Conservation (phyloP, 2,797 vertebrate species). For the Cryptoblepharus egeriae region DNA sequence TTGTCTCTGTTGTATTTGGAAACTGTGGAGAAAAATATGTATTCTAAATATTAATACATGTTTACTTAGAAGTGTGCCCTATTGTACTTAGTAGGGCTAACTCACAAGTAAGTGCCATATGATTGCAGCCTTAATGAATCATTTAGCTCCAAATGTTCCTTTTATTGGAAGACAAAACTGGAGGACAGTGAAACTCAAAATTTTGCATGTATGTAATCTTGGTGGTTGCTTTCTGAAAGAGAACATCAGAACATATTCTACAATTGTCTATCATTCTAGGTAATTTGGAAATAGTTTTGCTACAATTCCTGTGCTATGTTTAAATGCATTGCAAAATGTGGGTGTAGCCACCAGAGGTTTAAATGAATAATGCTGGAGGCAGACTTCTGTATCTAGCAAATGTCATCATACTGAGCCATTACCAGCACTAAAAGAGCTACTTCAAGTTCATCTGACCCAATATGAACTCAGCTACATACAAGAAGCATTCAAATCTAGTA, state of each 20-base stretch:
- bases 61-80: no score
- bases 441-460: constrained; percentile 3
- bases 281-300: background rate
- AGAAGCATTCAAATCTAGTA: constrained; percentile 30
- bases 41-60: no score
- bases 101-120: no score
- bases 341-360: background rate
- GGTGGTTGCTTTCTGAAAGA: background rate
- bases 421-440: background rate
- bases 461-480: background rate
- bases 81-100: no score
- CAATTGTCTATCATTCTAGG: background rate
- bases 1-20: no score
- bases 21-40: no score
- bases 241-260: background rate
- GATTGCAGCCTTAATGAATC: no score
- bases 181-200: background rate
- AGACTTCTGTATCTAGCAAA: constrained; percentile 2
- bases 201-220: background rate
- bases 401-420: background rate
- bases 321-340: background rate
- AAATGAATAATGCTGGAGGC: background rate
- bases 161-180: background rate
- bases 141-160: background rate
- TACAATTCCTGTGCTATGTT: background rate